Evolutionary conservation across 2,797 vertebrate genomes (phyloP).

Genomic region (Champsocephalus gunnari): DNA sequence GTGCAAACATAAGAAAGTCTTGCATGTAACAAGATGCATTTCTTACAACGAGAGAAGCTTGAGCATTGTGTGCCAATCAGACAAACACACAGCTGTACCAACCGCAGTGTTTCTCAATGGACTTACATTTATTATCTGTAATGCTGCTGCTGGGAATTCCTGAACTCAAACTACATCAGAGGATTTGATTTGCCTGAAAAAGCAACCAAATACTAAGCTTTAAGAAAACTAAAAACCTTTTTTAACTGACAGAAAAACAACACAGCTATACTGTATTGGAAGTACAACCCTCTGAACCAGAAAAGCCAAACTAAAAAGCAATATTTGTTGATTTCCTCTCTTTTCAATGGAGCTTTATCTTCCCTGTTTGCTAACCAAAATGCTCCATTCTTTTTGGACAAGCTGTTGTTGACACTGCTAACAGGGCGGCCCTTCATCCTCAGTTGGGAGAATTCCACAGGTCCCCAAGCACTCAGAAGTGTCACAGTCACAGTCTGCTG

Average conservation of each 20-base stretch:
- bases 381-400: conserved; percentile 25
- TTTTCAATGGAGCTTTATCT: conserved; percentile 28
- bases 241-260: not conserved
- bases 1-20: conserved; percentile 59
- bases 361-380: conserved; percentile 38
- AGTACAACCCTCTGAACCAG: conserved; percentile 1
- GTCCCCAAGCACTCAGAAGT: conserved; percentile 48
- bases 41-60: conserved; percentile 44
- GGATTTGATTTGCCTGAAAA: not conserved
- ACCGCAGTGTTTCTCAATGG: conserved; percentile 22
- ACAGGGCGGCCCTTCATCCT: conserved; percentile 42
- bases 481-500: conserved; percentile 39
- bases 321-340: conserved; percentile 23
- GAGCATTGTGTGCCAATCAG: conserved; percentile 32
- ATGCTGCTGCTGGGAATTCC: conserved; percentile 6
- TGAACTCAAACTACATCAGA: not conserved
- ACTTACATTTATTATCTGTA: not conserved
- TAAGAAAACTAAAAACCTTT: not conserved
- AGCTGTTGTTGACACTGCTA: conserved; percentile 15
- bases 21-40: conserved; percentile 27
- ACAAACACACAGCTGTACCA: not conserved
- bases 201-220: not conserved
- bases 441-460: conserved; percentile 48
- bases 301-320: conserved; percentile 15
- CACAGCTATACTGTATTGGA: not conserved